A percentile compares a stretch with the other conserved stretches of the same genome.
phyloP scores from a whole-genome alignment of 2,113 vertebrate species.

The Sporophila hypoxantha region DNA sequence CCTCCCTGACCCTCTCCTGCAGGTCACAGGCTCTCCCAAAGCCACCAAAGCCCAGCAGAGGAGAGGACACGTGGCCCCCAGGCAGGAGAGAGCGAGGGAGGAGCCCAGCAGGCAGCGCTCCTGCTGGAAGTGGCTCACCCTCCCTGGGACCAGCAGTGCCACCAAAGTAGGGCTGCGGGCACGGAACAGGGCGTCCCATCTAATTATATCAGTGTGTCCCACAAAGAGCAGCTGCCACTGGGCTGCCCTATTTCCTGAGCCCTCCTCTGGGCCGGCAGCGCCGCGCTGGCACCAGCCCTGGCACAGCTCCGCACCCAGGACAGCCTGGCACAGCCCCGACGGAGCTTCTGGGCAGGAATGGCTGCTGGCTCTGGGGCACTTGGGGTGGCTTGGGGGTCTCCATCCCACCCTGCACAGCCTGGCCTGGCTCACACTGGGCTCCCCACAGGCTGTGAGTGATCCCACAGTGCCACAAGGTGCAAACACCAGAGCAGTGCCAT shows the following conservation, averaged over 20 bases:
- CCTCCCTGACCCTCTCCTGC: neutral
- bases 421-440: neutral
- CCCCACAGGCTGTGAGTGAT: fast-evolving
- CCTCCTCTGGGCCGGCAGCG: neutral
- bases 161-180: constrained; percentile 39
- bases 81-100: neutral
- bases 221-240: constrained; percentile 10
- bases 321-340: neutral
- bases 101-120: neutral
- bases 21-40: neutral
- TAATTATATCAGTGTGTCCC: constrained; percentile 64
- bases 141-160: neutral
- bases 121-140: neutral
- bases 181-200: constrained; percentile 19
- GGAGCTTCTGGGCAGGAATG: neutral
- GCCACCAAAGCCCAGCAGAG: neutral
- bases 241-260: constrained; percentile 19
- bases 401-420: neutral
- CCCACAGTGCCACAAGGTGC: neutral
- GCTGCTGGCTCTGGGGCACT: neutral
- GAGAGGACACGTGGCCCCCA: neutral
- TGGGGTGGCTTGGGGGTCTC: neutral
- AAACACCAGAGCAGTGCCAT: fast-evolving
- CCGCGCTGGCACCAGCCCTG: neutral
- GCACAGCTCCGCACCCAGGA: neutral